Evolutionary conservation across 2,113 vertebrate species (phyloP).

Genomic region (Notiomystis cincta): DNA sequence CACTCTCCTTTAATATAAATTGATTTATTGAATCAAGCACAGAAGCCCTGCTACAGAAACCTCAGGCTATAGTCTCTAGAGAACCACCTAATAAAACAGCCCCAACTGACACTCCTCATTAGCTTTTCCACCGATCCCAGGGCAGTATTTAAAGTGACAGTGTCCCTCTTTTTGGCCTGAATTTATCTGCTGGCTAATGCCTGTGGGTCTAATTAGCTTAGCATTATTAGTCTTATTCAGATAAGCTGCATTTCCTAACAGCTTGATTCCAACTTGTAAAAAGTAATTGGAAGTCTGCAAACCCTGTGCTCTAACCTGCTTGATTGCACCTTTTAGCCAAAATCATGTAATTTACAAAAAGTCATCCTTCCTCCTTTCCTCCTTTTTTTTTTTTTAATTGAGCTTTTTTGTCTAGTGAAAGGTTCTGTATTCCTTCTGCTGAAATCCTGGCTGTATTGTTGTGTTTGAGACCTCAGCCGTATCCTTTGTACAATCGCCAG

Average conservation of each 20-base stretch:
- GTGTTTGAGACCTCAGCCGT: neutral
- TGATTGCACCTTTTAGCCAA: slow-evolving; percentile 59
- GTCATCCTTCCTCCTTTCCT: neutral
- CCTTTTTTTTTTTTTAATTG: neutral
- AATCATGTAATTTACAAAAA: slow-evolving; percentile 55
- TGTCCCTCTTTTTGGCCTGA: slow-evolving; percentile 63
- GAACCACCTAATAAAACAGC: slow-evolving; percentile 73
- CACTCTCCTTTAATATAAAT: slow-evolving; percentile 67
- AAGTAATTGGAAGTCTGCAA: slow-evolving; percentile 65
- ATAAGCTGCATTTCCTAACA: slow-evolving; percentile 66
- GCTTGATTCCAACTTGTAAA: slow-evolving; percentile 71
- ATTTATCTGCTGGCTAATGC: slow-evolving; percentile 68
- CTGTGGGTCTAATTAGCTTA: slow-evolving; percentile 71
- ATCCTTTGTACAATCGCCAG: slow-evolving; percentile 45
- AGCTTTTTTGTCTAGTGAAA: slow-evolving; percentile 29
- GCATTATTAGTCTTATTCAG: slow-evolving; percentile 67
- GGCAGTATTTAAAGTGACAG: slow-evolving; percentile 76
- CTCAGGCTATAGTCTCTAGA: slow-evolving; percentile 65
- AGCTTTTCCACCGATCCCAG: slow-evolving; percentile 69
- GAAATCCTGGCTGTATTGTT: neutral
- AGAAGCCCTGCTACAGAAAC: slow-evolving; percentile 69
- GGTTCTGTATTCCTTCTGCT: neutral
- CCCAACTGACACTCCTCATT: slow-evolving; percentile 74
- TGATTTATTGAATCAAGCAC: slow-evolving; percentile 75
- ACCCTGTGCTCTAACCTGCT: slow-evolving; percentile 30